Percentiles rank a stretch among this genome's conserved stretches.
phyloP scores from a whole-genome alignment of 1,140 invertebrate species.

The Papilio polytes region DNA sequence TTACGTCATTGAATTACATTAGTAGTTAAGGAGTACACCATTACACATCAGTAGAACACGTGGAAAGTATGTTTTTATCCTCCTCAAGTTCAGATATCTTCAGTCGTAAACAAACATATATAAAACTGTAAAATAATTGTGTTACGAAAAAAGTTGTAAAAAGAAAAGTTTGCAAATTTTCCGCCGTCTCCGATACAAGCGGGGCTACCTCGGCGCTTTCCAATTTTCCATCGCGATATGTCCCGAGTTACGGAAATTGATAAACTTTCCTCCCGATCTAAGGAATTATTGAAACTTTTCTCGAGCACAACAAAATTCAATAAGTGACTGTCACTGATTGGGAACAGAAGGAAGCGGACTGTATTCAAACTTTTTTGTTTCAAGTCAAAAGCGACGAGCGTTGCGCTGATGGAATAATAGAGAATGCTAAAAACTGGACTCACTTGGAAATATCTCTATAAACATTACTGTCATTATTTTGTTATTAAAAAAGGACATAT shows the following conservation, averaged over 20 bases:
- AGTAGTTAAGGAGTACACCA: background rate
- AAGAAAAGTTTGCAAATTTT: conserved; percentile 38
- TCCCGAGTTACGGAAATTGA: conserved; percentile 75
- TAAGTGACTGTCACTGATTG: conserved; percentile 81
- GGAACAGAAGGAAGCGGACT: conserved; percentile 52
- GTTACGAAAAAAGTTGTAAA: conserved; percentile 29
- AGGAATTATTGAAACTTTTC: conserved; percentile 79
- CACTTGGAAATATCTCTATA: no score
- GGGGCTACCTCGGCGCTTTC: conserved; percentile 33
- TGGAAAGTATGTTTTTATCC: background rate
- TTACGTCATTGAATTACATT: background rate
- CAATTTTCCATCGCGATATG: conserved; percentile 59
- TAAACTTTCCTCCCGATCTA: conserved; percentile 73
- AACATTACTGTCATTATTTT: no score
- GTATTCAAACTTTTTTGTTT: conserved; percentile 52
- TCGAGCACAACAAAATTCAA: conserved; percentile 80
- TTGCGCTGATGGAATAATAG: background rate
- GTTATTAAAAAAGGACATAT: no score
- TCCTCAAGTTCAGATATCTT: background rate
- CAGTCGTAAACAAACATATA: conserved; percentile 31
- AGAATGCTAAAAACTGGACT: background rate
- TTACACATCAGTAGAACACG: background rate
- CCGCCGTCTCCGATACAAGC: conserved; percentile 25
- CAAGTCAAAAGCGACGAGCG: conserved; percentile 44
- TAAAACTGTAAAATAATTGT: conserved; percentile 41